A percentile compares a stretch with the other conserved stretches of the same genome.
These are phyloP conservation scores for Tineola bisselliella DNA, from an alignment of 2,888 invertebrate species.

Conservation along the genomic window DNA sequence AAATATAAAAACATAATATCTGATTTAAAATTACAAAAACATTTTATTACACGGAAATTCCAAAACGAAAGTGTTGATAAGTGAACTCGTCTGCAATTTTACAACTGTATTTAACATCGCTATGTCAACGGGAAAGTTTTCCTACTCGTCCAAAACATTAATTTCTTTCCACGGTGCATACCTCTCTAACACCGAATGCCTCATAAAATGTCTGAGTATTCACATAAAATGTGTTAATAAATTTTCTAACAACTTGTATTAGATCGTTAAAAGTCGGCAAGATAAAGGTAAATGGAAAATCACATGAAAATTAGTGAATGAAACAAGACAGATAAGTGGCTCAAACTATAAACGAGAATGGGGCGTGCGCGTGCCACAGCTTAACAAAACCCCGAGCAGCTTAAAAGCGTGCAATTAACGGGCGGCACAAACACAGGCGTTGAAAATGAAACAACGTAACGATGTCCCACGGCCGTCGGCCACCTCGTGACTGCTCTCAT, in stretches of 20 bases:
- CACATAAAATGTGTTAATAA: constrained; percentile 46
- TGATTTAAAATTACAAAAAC: background rate
- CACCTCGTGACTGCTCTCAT: constrained; percentile 55
- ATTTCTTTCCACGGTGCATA: constrained; percentile 34
- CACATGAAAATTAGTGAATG: background rate
- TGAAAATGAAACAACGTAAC: constrained; percentile 36
- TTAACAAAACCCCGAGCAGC: constrained; percentile 41
- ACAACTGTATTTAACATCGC: background rate
- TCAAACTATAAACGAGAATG: background rate
- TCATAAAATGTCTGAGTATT: constrained; percentile 55
- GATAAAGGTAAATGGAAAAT: background rate
- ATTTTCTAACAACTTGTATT: constrained; percentile 24
- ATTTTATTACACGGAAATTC: constrained; percentile 1
- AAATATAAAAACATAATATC: background rate
- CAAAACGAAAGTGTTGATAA: background rate
- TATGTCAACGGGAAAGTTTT: constrained; percentile 4
- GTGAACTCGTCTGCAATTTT: background rate
- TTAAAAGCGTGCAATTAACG: constrained; percentile 56
- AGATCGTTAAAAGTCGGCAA: constrained; percentile 12
- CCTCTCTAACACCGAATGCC: constrained; percentile 48
- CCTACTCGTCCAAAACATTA: constrained; percentile 26
- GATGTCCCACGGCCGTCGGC: constrained; percentile 43
- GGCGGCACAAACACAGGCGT: constrained; percentile 34
- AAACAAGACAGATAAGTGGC: background rate
- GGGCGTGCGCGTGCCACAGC: constrained; percentile 33